Evolutionary conservation across 1,140 invertebrate species (phyloP), one percentile per base, ranked within the genome.

Genomic region (Anthonomus grandis): DNA sequence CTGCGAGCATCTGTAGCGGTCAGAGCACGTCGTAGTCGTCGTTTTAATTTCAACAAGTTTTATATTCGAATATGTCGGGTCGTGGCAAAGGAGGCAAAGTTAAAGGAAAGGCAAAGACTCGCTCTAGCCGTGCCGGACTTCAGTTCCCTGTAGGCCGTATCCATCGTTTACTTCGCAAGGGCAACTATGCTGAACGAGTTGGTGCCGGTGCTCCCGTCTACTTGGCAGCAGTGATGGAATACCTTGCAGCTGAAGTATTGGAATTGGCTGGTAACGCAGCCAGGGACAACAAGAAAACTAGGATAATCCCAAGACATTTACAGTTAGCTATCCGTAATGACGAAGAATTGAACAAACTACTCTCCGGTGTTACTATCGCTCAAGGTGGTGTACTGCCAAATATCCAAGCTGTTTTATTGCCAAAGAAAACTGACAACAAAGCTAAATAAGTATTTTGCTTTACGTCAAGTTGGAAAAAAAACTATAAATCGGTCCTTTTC

Each of bases 321-420:
- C 82, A 92, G 57, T 71, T 93, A 41, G 91, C 90, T 5, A 87
- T 94, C 15, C 79, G 86, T 27, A 92, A 91, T 73, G 91, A 95
- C 74, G 89, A 92, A 62, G 91, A 94, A 69, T 74, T 94, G 58
- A 89, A 87, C 67, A 85, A 63, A 70, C 77, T 93, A 44, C 70
- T 94, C 12, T 79, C 83, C 37, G 86, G 88, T 44, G 89, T 91
- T 0, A 91, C 88, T 2, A 91, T 93, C 61, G 86, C 90, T 9
- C 83, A 90, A 70, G 89, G 89, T 58, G 91, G 91, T 60, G 90
- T 93, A 1, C 64, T 93, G 31, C 91, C 89, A 2, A 83, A 86
- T 62, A 91, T 92, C 42, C 84, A 90, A 59, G 80, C 86, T 1
- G 82, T 86, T 17, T 74, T 91, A 4, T 63, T 81, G 42, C 79